Conservation (phyloP, 2,888 invertebrate species). For the Nasonia oneida region DNA sequence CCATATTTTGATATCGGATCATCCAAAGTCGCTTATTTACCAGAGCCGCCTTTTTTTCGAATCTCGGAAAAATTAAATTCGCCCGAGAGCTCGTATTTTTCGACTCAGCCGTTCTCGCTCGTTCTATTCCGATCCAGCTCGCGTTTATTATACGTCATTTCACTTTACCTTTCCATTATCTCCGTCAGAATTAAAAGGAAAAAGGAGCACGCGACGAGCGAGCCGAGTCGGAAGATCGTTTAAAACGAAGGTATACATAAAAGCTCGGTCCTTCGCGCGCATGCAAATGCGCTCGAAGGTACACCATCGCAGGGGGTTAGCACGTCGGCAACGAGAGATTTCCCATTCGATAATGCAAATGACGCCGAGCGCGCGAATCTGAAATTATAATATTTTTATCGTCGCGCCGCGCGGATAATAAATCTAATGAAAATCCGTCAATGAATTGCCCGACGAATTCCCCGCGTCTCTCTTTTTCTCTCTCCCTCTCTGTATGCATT, state of each 20-base stretch:
- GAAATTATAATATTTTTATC: slow-evolving; percentile 51
- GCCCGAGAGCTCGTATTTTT: background rate
- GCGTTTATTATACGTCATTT: background rate
- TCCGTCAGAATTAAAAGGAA: background rate
- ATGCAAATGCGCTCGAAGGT: background rate
- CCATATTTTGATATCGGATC: slow-evolving; percentile 68
- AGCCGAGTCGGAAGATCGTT: background rate
- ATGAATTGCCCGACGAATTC: slow-evolving; percentile 27
- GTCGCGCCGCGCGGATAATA: slow-evolving; percentile 10
- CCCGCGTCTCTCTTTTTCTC: background rate
- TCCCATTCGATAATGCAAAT: slow-evolving; percentile 39
- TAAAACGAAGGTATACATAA: background rate
- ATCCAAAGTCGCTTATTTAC: slow-evolving; percentile 70
- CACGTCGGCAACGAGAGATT: slow-evolving; percentile 44
- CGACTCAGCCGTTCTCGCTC: background rate
- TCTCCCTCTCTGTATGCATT: background rate
- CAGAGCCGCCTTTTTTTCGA: slow-evolving; percentile 53
- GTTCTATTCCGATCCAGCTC: background rate
- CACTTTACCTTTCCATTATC: background rate
- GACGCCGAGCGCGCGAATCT: slow-evolving; percentile 13
- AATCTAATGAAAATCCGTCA: slow-evolving; percentile 43
- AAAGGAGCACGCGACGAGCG: background rate
- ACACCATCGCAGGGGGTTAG: background rate
- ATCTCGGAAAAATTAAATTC: slow-evolving; percentile 37
- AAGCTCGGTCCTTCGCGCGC: background rate